phyloP scores from a whole-genome alignment of 2,113 vertebrate genomes.

The Tyrannus savana region DNA sequence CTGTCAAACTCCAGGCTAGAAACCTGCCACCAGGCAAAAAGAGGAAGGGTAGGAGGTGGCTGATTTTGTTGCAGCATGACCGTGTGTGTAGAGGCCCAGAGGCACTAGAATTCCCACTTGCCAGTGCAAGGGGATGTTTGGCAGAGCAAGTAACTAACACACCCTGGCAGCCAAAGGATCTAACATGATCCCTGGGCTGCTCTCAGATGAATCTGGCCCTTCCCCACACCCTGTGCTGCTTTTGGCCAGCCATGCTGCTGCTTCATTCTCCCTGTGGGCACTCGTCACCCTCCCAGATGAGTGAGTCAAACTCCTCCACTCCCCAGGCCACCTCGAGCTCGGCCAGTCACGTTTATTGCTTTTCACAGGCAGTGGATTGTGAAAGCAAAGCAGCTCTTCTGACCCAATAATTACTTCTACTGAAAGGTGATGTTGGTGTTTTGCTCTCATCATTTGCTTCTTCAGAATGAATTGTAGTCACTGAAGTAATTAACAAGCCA shows the following conservation, averaged over 20 bases:
- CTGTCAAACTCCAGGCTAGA: background rate
- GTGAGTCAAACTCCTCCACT: background rate
- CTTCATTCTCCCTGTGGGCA: background rate
- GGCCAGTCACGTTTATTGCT: fast-evolving
- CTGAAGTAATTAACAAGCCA: background rate
- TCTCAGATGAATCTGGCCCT: background rate
- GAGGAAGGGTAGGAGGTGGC: background rate
- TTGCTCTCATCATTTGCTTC: background rate
- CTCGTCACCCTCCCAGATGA: background rate
- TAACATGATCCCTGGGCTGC: background rate
- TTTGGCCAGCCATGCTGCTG: fast-evolving
- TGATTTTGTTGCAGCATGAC: background rate
- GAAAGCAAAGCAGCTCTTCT: background rate
- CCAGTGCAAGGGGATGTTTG: fast-evolving
- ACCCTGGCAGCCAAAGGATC: background rate
- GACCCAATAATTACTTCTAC: background rate
- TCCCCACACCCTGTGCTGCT: background rate
- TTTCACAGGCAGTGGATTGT: background rate
- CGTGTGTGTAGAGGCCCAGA: background rate
- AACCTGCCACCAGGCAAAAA: background rate
- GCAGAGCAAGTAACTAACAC: background rate
- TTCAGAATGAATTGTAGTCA: background rate
- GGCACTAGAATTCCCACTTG: background rate
- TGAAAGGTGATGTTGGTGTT: background rate
- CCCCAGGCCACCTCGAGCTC: fast-evolving